Conservation (phyloP, 37 sponge, comb jelly and placozoan species). For the Trichoplax adhaerens region DNA sequence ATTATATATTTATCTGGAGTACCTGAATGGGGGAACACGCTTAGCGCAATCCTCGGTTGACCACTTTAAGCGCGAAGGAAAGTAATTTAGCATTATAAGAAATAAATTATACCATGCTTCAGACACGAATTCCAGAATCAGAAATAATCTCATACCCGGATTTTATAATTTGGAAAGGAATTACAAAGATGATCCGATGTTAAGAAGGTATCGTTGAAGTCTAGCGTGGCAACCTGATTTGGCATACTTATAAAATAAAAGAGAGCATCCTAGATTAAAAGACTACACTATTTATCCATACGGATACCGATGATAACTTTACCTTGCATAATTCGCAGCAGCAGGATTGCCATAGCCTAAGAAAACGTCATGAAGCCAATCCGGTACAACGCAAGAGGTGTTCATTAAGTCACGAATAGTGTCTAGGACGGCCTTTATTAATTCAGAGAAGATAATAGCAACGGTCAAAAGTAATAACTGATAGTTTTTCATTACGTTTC, state of each 20-base stretch:
- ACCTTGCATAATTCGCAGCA: conserved; percentile 68
- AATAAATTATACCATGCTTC: background rate
- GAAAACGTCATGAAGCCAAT: conserved; percentile 43
- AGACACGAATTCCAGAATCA: background rate
- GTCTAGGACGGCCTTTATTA: conserved; percentile 80
- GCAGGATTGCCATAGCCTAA: conserved; percentile 93
- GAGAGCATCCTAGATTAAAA: background rate
- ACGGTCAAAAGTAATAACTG: background rate
- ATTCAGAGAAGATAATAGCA: background rate
- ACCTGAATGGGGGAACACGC: conserved; percentile 63
- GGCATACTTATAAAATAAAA: conserved; percentile 23
- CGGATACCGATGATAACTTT: background rate
- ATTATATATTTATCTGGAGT: too few relatives aligned
- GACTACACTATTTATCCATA: background rate
- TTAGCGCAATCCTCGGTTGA: conserved; percentile 18
- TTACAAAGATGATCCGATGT: conserved; percentile 54
- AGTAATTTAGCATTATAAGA: background rate
- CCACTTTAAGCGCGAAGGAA: conserved; percentile 16
- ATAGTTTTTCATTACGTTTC: background rate
- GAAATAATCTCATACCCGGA: background rate
- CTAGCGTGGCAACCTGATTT: conserved; percentile 20
- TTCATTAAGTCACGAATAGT: conserved; percentile 90
- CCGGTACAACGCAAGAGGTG: conserved; percentile 92
- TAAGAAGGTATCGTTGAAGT: conserved; percentile 96
- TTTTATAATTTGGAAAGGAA: conserved; percentile 54